Base-by-base conservation (phyloP, 2,888 invertebrate genomes). In the Heliconius ismenius region DNA sequence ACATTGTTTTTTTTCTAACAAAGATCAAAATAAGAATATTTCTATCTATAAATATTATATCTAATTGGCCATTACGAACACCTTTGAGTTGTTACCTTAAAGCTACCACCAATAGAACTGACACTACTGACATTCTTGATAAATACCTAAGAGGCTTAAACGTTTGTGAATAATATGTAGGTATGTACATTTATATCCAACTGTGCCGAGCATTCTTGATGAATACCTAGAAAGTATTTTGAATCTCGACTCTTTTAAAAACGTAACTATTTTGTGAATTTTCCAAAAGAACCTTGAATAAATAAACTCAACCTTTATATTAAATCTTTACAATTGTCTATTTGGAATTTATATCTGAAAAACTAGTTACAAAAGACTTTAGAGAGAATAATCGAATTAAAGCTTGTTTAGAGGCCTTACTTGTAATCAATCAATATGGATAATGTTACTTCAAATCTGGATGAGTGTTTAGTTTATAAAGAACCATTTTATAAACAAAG, bases 231-330 rank as follows among this genome's bases (percentile, higher is more conserved):
- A 65, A 65, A 65, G 18, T 49, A 49, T 65, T 39, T 65, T n/a
- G 36, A 24, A 65, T 24, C n/a, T 36, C 32, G n/a, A 32, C n/a
- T 64, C 64, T 39, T n/a, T 65, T 65, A n/a, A 39, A 65, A 65
- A 36, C 13, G n/a, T 65, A 65, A 65, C 65, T 65, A 65, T 65
- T 65, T 65, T 36, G n/a, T 65, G 36, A 65, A 36, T 65, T 65
- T 65, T 21, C 21, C 65, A 65, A 65, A 65, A n/a, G 36, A 65
- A 65, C n/a, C n/a, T 65, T 36, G 11, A 32, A 64, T 49, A 6
- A 49, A 64, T 36, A 36, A 64, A 64, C 36, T 64, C n/a, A 64
- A 36, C 11, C n/a, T 65, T 39, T 24, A 65, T n/a, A 18, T 65
- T 24, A 13, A n/a, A 39, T 65, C 6, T 39, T 39, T 65, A 11